Conservation (phyloP, 2,797 vertebrate genomes). For the Aldrovandia affinis region DNA sequence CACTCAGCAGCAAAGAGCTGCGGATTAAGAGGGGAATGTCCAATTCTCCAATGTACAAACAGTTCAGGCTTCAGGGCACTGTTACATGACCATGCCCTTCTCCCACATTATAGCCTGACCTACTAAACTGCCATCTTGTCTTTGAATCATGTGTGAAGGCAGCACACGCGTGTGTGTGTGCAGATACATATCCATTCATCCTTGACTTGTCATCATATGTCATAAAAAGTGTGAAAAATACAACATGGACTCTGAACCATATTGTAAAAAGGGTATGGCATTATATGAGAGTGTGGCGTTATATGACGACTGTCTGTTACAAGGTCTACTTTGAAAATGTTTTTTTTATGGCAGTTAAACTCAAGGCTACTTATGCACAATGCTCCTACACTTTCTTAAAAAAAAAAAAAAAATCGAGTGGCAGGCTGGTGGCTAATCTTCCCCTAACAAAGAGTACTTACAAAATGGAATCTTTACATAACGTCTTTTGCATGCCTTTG, state of each 20-base stretch:
- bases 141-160: background rate
- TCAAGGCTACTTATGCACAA: background rate
- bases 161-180: background rate
- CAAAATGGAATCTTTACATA: background rate
- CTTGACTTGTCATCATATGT: conserved; percentile 8
- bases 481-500: too few species aligned
- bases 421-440: conserved; percentile 13
- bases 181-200: background rate
- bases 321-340: background rate
- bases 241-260: conserved; percentile 25
- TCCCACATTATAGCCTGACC: conserved; percentile 9
- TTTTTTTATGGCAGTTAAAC: background rate
- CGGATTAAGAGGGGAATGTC: conserved; percentile 7
- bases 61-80: conserved; percentile 8
- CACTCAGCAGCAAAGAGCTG: background rate
- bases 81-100: conserved; percentile 4
- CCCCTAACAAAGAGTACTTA: background rate
- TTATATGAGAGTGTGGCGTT: background rate
- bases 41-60: background rate
- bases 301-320: conserved; percentile 21
- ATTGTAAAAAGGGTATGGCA: background rate
- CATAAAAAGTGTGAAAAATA: background rate
- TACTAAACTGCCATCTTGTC: conserved; percentile 14
- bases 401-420: background rate
- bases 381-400: background rate